Evolutionary conservation across 2,888 invertebrate genomes (phyloP).

Genomic region (Cantharis flavilabris): DNA sequence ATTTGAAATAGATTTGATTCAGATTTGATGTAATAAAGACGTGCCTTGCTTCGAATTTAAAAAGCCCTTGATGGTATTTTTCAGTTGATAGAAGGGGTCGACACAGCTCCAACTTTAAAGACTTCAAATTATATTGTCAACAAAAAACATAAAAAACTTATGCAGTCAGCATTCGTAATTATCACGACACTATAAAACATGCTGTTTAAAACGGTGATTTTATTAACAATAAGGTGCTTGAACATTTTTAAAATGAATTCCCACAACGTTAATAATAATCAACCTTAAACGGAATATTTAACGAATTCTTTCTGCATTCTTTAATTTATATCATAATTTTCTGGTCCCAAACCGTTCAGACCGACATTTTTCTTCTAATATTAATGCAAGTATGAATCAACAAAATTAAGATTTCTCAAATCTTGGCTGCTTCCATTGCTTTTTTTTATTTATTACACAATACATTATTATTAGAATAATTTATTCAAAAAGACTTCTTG

Average conservation of each 20-base stretch:
- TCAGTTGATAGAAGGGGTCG: slow-evolving; percentile 9
- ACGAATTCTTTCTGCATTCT: background rate
- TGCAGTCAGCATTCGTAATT: background rate
- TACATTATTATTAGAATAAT: background rate
- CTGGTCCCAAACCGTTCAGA: background rate
- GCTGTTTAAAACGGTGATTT: background rate
- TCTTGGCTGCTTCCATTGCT: background rate
- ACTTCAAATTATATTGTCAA: background rate
- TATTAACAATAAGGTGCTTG: background rate
- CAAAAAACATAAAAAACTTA: background rate
- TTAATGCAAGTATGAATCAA: background rate
- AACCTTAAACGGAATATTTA: background rate
- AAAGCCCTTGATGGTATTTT: slow-evolving; percentile 24
- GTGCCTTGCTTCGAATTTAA: slow-evolving; percentile 18
- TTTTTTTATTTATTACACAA: background rate
- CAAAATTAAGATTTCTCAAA: background rate
- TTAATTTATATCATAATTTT: background rate
- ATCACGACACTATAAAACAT: background rate
- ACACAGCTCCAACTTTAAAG: background rate
- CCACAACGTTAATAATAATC: background rate
- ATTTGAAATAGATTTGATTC: slow-evolving; percentile 29
- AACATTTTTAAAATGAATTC: background rate
- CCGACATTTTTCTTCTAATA: background rate
- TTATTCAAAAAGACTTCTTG: background rate
- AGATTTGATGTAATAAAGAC: slow-evolving; percentile 29